phyloP scores from a whole-genome alignment of 2,888 invertebrate genomes.

The Melanargia galathea region DNA sequence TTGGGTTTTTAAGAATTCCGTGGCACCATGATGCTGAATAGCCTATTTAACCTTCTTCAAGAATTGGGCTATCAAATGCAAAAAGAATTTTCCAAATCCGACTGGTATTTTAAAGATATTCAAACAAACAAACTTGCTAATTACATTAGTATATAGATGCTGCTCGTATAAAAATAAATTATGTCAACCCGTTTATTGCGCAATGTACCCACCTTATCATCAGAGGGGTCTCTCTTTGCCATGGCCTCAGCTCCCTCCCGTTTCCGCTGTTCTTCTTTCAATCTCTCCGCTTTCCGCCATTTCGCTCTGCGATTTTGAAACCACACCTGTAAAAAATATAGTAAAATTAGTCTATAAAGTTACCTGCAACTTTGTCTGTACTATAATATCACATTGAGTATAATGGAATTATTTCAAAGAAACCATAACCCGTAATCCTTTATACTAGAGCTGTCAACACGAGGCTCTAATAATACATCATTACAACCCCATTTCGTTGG shows the following conservation, averaged over 20 bases:
- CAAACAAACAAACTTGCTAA: too few relatives aligned
- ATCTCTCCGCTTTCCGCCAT: constrained; percentile 95
- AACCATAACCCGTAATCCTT: constrained; percentile 48
- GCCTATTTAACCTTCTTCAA: too few relatives aligned
- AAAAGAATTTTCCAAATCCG: too few relatives aligned
- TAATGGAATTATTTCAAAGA: constrained; percentile 36
- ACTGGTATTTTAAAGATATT: too few relatives aligned
- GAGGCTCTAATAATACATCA: constrained; percentile 67
- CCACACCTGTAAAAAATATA: constrained; percentile 87
- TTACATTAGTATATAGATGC: too few relatives aligned
- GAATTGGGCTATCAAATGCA: too few relatives aligned
- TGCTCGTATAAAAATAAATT: too few relatives aligned
- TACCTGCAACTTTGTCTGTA: neutral
- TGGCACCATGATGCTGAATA: too few relatives aligned
- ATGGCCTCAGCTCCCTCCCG: constrained; percentile 87
- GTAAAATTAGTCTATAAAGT: neutral
- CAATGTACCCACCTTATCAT: constrained; percentile 77
- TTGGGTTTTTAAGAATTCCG: too few relatives aligned
- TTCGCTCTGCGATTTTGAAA: constrained; percentile 96
- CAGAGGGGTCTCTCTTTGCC: constrained; percentile 82
- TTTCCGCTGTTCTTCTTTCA: constrained; percentile 95
- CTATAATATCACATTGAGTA: neutral
- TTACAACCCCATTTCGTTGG: constrained; percentile 67
- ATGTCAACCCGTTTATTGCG: too few relatives aligned
- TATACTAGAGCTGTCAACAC: constrained; percentile 70